Conservation (phyloP, 2,113 vertebrate genomes). For the Oreochromis niloticus region DNA sequence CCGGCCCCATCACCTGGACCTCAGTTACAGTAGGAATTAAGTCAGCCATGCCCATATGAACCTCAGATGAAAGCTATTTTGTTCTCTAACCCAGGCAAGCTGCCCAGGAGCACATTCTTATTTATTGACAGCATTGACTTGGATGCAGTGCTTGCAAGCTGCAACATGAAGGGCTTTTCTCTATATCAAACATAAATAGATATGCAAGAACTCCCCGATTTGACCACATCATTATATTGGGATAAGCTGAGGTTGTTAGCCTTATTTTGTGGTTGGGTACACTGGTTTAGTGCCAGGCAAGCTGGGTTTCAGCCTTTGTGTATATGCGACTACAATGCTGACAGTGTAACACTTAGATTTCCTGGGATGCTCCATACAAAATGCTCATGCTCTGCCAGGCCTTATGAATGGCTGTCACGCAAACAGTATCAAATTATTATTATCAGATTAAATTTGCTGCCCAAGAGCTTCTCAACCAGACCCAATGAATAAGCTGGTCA, state of each 20-base stretch:
- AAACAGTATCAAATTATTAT: background rate
- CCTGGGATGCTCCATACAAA: background rate
- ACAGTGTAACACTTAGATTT: background rate
- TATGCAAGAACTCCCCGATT: background rate
- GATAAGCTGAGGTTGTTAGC: background rate
- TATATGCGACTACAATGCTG: background rate
- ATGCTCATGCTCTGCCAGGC: background rate
- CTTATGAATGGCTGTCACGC: background rate
- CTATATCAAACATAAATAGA: background rate
- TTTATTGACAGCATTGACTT: constrained; percentile 7
- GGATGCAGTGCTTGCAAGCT: background rate
- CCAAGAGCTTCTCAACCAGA: background rate
- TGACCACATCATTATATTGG: background rate
- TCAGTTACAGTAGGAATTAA: background rate
- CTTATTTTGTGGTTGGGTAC: background rate
- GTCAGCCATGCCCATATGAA: background rate
- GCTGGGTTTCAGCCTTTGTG: background rate
- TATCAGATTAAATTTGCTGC: background rate
- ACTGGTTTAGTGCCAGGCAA: background rate
- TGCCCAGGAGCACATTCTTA: constrained; percentile 16
- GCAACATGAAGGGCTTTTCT: background rate
- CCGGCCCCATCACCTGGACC: background rate
- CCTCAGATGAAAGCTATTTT: background rate
- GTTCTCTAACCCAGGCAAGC: background rate
- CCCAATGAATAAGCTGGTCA: background rate